These are phyloP conservation scores for Herpetotheres cachinnans DNA, from an alignment of 2,113 vertebrate genomes.

Conservation along the genomic window DNA sequence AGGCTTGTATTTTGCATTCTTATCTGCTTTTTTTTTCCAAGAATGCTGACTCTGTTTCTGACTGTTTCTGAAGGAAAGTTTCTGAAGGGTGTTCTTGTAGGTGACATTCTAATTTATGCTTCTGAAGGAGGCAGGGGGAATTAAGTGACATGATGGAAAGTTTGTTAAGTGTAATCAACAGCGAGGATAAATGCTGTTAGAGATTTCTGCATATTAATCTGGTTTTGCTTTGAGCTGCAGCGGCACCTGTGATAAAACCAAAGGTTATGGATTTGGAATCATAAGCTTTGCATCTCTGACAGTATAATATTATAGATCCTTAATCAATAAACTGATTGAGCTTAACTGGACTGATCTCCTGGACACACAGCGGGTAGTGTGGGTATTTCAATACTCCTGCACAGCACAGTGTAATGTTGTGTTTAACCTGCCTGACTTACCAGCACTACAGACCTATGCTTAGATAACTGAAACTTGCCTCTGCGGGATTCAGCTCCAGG, in stretches of 20 bases:
- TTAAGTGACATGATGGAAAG: conserved; percentile 50
- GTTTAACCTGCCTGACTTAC: not conserved
- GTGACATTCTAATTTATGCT: conserved; percentile 46
- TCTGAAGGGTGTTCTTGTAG: conserved; percentile 35
- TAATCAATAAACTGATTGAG: not conserved
- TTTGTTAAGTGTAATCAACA: conserved; percentile 61
- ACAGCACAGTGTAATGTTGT: not conserved
- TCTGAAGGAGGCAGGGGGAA: conserved; percentile 30
- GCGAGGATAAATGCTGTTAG: conserved; percentile 27
- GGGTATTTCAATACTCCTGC: not conserved
- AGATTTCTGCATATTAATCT: conserved; percentile 55
- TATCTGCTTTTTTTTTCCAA: not conserved
- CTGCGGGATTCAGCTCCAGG: not conserved
- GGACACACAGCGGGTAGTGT: not conserved
- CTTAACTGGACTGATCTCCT: not conserved
- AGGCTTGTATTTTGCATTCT: not conserved
- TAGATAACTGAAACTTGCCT: not conserved
- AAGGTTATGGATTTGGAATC: conserved; percentile 3
- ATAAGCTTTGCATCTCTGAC: not conserved
- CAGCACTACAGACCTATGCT: accelerated
- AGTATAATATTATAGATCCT: not conserved
- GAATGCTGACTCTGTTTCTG: not conserved
- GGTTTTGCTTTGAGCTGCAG: conserved; percentile 12
- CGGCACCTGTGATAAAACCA: not conserved
- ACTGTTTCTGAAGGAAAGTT: conserved; percentile 1